Conservation (phyloP, 2,888 invertebrate species). For the Tipula vernalis region DNA sequence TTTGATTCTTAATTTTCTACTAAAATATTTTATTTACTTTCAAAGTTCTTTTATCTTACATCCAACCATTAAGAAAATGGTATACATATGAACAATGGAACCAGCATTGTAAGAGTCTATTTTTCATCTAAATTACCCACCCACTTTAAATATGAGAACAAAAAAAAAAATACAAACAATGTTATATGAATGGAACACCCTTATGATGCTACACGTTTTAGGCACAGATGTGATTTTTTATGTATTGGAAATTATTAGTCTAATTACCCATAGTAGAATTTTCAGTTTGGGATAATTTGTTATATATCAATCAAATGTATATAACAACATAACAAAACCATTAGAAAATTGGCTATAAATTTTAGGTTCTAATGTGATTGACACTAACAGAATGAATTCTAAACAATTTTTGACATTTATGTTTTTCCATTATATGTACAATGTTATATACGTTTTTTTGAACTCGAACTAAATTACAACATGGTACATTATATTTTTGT, state of each 20-base stretch:
- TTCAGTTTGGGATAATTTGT: background rate
- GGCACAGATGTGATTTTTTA: background rate
- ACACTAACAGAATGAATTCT: background rate
- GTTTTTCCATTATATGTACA: background rate
- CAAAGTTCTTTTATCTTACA: background rate
- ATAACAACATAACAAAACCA: background rate
- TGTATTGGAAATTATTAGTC: background rate
- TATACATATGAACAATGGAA: background rate
- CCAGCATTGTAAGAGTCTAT: background rate
- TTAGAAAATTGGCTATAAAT: background rate
- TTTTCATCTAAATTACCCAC: background rate
- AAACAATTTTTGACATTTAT: background rate
- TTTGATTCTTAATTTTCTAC: background rate
- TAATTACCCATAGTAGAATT: background rate
- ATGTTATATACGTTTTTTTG: background rate
- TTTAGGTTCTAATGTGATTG: background rate
- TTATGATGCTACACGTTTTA: background rate
- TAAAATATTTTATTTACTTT: background rate
- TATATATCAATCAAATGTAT: background rate
- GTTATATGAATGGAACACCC: background rate
- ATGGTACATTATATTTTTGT: background rate
- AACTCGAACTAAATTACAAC: background rate
- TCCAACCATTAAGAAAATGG: background rate
- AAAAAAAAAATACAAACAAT: background rate
- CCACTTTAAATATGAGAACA: background rate